Base-by-base conservation (phyloP, 2,888 invertebrate species). In the Diabrotica balteata region DNA sequence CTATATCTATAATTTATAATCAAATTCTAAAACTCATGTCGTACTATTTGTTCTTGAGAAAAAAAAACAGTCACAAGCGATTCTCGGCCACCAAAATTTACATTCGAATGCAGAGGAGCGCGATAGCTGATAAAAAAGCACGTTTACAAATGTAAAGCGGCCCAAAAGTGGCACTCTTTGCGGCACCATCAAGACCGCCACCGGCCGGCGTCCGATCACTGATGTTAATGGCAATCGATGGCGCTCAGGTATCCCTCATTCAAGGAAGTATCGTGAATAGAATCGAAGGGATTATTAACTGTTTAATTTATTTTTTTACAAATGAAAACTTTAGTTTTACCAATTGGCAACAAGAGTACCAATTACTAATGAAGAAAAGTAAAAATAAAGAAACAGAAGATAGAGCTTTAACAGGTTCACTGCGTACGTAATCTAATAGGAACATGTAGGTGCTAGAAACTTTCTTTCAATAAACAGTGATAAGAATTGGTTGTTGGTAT, bases 141-240 rank as follows among this genome's bases (percentile, higher is more conserved):
- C 69, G 68, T 73, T 73, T 70, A 73, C 71, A 73, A 73, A 73
- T 73, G 68, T 73, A 67, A 73, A 71, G 68, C 72, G 67, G 65
- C 67, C 66, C 69, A 72, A 69, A 69, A 70, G 71, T 73, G 71
- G 61, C 71, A 71, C 69, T 71, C 71, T 73, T 73, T 71, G 71
- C 66, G 72, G 67, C 62, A 52, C 54, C 46, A 45, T 57, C 47
- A 47, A 47, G 47, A 47, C 10, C 55, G 17, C 55, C 45, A 45
- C 55, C 55, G 55, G 44, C 59, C 59, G 66, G 71, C 65, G 63
- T 66, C 69, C 67, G 61, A 68, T 65, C 69, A 54, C 62, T 70
- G 67, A 71, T 73, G 68, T 73, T 71, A 71, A 70, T 69, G 69
- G 68, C 71, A 61, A 71, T 69, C 71, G 69, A 69, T 71, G 73